Evolutionary conservation across 2,888 invertebrate species (phyloP).

Genomic region (Yponomeuta sedellus): DNA sequence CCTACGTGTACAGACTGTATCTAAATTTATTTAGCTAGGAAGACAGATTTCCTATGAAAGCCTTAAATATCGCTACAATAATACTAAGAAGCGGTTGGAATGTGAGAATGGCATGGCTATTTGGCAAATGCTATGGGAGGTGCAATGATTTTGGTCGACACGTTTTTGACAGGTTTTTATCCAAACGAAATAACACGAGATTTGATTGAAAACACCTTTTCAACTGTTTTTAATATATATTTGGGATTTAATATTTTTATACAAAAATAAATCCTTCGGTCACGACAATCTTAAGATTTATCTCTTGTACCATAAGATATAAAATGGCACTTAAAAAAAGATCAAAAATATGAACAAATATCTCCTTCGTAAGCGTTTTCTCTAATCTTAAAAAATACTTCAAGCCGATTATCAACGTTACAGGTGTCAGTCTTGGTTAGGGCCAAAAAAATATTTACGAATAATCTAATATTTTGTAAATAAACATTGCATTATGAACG

Average conservation of each 20-base stretch:
- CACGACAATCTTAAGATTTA: neutral
- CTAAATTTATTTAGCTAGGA: conserved; percentile 37
- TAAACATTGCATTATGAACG: conserved; percentile 8
- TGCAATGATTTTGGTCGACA: conserved; percentile 22
- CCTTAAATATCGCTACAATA: conserved; percentile 10
- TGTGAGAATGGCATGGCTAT: conserved; percentile 25
- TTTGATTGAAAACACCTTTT: conserved; percentile 1
- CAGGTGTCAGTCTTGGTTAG: conserved; percentile 12
- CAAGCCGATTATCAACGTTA: neutral
- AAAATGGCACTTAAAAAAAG: conserved; percentile 23
- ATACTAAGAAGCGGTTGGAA: conserved; percentile 32
- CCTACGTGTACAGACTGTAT: neutral
- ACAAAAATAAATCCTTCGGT: neutral
- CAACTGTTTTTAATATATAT: conserved; percentile 13
- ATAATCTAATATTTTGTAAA: conserved; percentile 1
- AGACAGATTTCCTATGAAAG: conserved; percentile 42
- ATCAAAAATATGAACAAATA: conserved; percentile 25
- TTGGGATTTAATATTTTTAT: neutral
- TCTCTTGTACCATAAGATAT: conserved; percentile 18
- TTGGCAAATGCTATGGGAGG: conserved; percentile 7
- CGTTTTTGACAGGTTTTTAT: conserved; percentile 10
- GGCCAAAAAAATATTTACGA: conserved; percentile 6
- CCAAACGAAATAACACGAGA: neutral
- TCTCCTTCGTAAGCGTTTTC: conserved; percentile 19
- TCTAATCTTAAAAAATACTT: conserved; percentile 5